Evolutionary conservation across 2,113 vertebrate genomes (phyloP).

Genomic region (Camelus bactrianus): DNA sequence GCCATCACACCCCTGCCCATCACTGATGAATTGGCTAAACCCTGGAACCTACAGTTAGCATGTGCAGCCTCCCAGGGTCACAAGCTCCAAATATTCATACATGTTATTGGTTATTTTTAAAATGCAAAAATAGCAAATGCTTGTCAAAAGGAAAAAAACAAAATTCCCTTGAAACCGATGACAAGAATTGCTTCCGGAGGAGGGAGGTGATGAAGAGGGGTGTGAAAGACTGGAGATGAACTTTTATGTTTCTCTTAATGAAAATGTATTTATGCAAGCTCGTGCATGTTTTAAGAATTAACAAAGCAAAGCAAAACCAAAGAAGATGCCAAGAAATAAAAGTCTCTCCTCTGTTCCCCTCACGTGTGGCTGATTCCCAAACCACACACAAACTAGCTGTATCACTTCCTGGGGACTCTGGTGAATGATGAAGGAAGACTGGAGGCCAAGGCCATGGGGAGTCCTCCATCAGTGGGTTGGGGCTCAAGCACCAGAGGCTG

Average conservation of each 20-base stretch:
- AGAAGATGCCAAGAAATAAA: background rate
- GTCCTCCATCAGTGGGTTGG: background rate
- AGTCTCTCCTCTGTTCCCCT: background rate
- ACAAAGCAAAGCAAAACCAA: constrained; percentile 39
- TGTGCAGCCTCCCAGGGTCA: background rate
- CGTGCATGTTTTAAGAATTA: background rate
- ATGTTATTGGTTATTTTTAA: background rate
- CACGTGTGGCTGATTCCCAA: background rate
- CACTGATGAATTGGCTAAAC: background rate
- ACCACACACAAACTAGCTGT: background rate
- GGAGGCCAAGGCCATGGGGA: background rate
- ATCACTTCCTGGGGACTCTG: background rate
- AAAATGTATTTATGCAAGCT: background rate
- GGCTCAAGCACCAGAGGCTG: background rate
- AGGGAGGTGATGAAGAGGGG: background rate
- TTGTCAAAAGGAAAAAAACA: background rate
- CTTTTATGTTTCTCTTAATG: background rate
- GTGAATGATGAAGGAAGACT: background rate
- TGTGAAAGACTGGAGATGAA: background rate
- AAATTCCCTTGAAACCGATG: background rate
- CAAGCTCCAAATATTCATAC: background rate
- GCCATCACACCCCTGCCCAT: background rate
- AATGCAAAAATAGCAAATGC: background rate
- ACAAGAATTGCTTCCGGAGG: background rate
- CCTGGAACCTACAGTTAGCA: background rate